Evolutionary conservation across 2,797 vertebrate genomes (phyloP).

Genomic region (Molothrus ater): DNA sequence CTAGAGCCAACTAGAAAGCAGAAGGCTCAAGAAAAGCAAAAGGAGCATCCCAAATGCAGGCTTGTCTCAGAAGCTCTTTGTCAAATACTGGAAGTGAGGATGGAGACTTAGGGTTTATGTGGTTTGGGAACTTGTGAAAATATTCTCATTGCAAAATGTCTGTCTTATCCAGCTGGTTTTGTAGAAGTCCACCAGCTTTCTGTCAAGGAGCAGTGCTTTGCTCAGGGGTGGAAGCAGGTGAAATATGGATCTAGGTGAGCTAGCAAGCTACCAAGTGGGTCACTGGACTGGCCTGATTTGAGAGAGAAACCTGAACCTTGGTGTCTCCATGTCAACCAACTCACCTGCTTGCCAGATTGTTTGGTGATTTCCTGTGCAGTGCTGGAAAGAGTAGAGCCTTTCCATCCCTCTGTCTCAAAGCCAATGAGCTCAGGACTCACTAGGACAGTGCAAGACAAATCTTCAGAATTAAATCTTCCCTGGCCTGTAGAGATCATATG

Average conservation of each 20-base stretch:
- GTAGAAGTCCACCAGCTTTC: neutral
- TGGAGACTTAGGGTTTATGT: neutral
- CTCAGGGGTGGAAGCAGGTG: neutral
- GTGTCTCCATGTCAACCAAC: rapidly evolving
- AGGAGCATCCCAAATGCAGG: neutral
- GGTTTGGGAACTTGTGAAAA: neutral
- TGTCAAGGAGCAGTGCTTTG: neutral
- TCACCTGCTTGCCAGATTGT: neutral
- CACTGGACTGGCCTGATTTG: neutral
- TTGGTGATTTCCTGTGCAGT: neutral
- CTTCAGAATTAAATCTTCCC: neutral
- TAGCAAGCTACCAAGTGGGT: neutral
- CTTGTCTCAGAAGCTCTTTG: neutral
- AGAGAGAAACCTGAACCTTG: neutral
- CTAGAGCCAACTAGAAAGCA: neutral
- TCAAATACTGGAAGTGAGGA: neutral
- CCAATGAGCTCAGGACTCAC: neutral
- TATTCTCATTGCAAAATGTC: neutral
- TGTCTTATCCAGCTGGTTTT: neutral
- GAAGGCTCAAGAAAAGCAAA: neutral
- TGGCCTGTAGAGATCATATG: neutral
- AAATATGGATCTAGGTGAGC: neutral
- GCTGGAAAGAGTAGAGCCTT: neutral
- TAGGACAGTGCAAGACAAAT: neutral
- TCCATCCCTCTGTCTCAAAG: neutral